Base-by-base conservation (phyloP, 2,797 vertebrate species). In the Sebastes steindachneri region DNA sequence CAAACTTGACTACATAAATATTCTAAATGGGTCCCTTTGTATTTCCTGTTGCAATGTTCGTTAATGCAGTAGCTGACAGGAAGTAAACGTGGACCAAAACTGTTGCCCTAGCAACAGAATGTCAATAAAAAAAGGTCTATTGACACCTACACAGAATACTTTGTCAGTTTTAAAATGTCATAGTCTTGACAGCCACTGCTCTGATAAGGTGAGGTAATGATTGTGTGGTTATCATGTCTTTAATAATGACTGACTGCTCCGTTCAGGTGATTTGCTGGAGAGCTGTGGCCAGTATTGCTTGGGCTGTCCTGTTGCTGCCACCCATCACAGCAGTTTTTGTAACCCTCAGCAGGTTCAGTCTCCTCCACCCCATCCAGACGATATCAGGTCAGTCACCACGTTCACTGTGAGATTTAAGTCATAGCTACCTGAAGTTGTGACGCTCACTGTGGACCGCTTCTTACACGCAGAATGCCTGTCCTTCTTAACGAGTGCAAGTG, bases 231-330 rank as follows among this genome's bases (percentile, higher is more conserved):
- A 9, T 51, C 0, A 2, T 58, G 9, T 19, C 1, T 60, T 7
- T 74, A 45, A 45, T 53, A 21, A 41, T 45, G 9, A 10, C 6
- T 58, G 8, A 4, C 9, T 66, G 4, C 15, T 72, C 5, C 82
- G 14, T 90, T 31, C 62, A 99, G 98, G 97, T 99, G 62, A 94
- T 99, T 51, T 96, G 95, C 80, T 98, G 98, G 98, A 96, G 98
- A 87, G 96, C 96, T 57, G 94, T 94, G n/a, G 94, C 96, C 69
- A 97, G 97, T 66, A 87, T 97, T 77, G 93, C 95, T 17, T 99
- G 98, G 98, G 96, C 97, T 3, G 94, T 99, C 71, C 84, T 98
- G 68, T 88, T 99, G 89, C 91, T 99, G 75, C 98, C 97, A 4
- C 2, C 96, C 33, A 96, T 93, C 83, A 96, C 96, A 6, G 93